Base-by-base conservation (phyloP, 2,113 vertebrate species). In the Carassius gibelio region DNA sequence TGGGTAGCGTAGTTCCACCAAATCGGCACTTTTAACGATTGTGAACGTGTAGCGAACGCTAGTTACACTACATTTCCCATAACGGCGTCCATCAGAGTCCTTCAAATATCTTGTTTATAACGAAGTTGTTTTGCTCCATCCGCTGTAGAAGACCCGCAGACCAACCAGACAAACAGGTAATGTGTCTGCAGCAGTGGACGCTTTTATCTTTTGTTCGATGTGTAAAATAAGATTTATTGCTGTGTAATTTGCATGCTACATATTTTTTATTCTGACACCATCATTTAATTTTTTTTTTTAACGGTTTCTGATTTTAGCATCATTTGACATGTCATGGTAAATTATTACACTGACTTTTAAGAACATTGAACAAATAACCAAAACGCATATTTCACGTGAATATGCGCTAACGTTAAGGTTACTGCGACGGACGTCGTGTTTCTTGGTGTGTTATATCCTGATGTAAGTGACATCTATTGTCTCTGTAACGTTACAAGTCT, bases 41-140 rank as follows among this genome's bases (percentile, higher is more conserved):
- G 2, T 19, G 5, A 42, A 19, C 8, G 2, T 26, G 9, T 2
- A 9, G 59, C 48, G 3, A 34, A 69, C 8, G 14, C 9, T 9
- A 13, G 3, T 3, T 1, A 34, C 87, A 91, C 90, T 92, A 90
- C 91, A 90, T 83, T 87, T 89, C 91, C 91, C 91, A 69, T 62
- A 11, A 45, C 5, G 23, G 14, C 23, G 2, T 23, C 13, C 8
- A 11, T 9, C 10, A 13, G 9, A 62, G 59, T 88, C 19, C 68
- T 86, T 85, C 84, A 68, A 69, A 86, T 71, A 87, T 82, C 83
- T 62, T 74, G 84, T 91, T 91, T 90, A 91, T 91, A 92, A 91
- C 81, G 86, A 88, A 84, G 81, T 90, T 90, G 88, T 90, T 90
- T 85, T 90, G 71, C 87, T 85, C 36, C 75, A 50, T 83, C 26